Evolutionary conservation across 1,140 invertebrate species (phyloP), one percentile per base, ranked within the genome.

Genomic region (Calliphora vicina): DNA sequence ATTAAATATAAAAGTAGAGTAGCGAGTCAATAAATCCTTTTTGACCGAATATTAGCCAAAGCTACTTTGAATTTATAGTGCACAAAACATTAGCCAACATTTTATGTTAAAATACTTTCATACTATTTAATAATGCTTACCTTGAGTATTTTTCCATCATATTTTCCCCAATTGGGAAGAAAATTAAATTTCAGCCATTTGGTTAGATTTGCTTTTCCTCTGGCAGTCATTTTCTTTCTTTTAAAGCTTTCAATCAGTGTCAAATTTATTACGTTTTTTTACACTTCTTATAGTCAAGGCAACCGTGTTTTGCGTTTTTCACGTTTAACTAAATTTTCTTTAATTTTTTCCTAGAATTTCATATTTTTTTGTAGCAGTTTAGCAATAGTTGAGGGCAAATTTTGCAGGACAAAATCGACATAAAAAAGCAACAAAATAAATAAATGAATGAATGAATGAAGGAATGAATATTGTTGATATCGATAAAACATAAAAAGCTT

Each of bases 191-290:
- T 23, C n/a, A 20, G 61, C n/a, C 12, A 12, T 6, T n/a, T 67
- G 61, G 1, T 23, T 25, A 23, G 61, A n/a, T 17, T 57, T 57
- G 13, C 15, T 57, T 57, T n/a, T 17, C n/a, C n/a, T 35, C 35
- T 35, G n/a, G n/a, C n/a, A 35, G 35, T 35, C 35, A 35, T 35
- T 35, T 35, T 8, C 35, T 35, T 35, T 35, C 35, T 0, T 12
- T 67, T 67, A 25, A 67, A 25, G 61, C 61, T 67, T 67, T 67
- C 61, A 67, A 67, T 67, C 61, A 67, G n/a, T 67, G 61, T 67
- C 61, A 67, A 67, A 23, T 67, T 67, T 67, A 23, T 20, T 67
- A 67, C 61, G 50, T 57, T 57, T 57, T 57, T 57, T 57, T 57
- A 17, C n/a, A 57, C 50, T 17, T 15, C n/a, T 57, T 15, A 25